A percentile compares a stretch with the other conserved stretches of the same genome.
Evolutionary conservation across 2,797 vertebrate species (phyloP).

Genomic region (Pelobates cultripes): DNA sequence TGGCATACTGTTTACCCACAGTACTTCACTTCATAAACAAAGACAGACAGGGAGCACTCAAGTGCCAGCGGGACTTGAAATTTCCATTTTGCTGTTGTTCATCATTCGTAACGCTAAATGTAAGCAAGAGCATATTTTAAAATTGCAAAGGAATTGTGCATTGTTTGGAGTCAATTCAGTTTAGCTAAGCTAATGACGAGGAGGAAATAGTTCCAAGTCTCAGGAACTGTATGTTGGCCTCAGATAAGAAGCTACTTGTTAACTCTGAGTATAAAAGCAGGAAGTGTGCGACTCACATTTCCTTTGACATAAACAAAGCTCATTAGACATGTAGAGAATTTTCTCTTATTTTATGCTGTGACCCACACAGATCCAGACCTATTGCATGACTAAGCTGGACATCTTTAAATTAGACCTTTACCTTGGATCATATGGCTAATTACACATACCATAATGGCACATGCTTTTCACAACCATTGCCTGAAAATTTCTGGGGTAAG

Average conservation of each 20-base stretch:
- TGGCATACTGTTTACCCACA: background rate
- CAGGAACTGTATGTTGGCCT: conserved; percentile 88
- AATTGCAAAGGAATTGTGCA: conserved; percentile 63
- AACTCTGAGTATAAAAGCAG: conserved; percentile 92
- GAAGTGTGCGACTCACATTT: conserved; percentile 93
- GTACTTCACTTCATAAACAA: background rate
- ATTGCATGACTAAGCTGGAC: conserved; percentile 57
- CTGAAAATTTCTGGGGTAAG: conserved; percentile 90
- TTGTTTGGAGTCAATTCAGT: conserved; percentile 73
- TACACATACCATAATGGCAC: conserved; percentile 72
- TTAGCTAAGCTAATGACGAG: conserved; percentile 86
- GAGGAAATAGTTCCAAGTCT: conserved; percentile 86
- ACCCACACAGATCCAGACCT: conserved; percentile 58
- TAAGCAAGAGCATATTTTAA: conserved; percentile 50
- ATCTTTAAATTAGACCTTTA: conserved; percentile 57
- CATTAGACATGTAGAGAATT: conserved; percentile 65
- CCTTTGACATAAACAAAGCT: conserved; percentile 87
- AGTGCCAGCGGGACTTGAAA: conserved; percentile 12
- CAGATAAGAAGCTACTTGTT: conserved; percentile 94
- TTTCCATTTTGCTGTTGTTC: background rate
- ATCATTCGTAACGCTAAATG: conserved; percentile 16
- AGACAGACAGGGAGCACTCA: background rate
- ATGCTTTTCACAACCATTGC: conserved; percentile 49
- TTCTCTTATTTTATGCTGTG: conserved; percentile 58
- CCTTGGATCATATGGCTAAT: conserved; percentile 84